Evolutionary conservation across 2,797 vertebrate genomes (phyloP).

Genomic region (Falco biarmicus): DNA sequence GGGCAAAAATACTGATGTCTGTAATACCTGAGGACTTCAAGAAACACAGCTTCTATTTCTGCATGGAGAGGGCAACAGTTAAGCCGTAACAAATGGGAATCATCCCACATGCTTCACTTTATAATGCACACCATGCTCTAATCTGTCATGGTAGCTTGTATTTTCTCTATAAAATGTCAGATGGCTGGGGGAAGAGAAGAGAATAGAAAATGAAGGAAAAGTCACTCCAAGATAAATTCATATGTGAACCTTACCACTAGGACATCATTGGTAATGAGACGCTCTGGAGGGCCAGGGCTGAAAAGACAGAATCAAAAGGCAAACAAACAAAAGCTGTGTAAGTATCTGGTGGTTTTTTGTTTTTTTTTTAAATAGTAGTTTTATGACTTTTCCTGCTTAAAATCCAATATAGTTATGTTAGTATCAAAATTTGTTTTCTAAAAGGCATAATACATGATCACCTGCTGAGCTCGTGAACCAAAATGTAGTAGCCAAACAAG

Average conservation of each 20-base stretch:
- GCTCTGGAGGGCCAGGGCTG: conserved; percentile 73
- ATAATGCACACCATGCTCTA: not conserved
- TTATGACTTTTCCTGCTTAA: not conserved
- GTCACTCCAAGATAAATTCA: not conserved
- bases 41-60: not conserved
- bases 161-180: not conserved
- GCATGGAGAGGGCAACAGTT: not conserved
- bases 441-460: not conserved
- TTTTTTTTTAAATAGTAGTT: not conserved
- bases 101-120: not conserved
- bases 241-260: conserved; percentile 79
- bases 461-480: not conserved
- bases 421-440: not conserved
- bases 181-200: not conserved
- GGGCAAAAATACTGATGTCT: not conserved
- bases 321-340: not conserved
- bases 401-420: not conserved
- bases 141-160: not conserved
- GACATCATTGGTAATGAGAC: conserved; percentile 82
- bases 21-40: not conserved
- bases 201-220: not conserved
- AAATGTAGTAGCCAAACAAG: not conserved
- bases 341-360: not conserved
- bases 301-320: conserved; percentile 43
- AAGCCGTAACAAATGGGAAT: not conserved